Evolutionary conservation across 92 coral and sea anemone genomes (phyloP), one percentile per base, ranked within the genome.

Genomic region (Actinernus sp.): DNA sequence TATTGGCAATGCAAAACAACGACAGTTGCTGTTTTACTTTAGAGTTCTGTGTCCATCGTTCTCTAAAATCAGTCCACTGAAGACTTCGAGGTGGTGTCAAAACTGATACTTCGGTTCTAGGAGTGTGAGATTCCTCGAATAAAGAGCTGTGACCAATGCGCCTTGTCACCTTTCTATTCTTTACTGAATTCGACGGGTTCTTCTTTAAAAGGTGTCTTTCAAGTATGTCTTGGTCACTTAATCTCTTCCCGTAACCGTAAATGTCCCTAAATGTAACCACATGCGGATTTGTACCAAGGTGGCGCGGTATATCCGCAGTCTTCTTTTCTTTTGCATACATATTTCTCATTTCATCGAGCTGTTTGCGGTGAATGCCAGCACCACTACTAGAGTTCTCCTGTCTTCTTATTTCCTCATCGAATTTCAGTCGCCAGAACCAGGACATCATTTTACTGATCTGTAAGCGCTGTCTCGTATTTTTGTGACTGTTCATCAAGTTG

Each of bases 381-480:
- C 58, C 68, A 1, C 61, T 30, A 21, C 56, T 36, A 1, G 59
- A n/a, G 20, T 70, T 65, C 47, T 18, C 39, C 24, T 63, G 58
- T 14, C 22, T 49, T 11, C 81, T 62, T 49, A 53, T 81, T 46
- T 86, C 86, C 26, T 86, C 74, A 32, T 90, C 97, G 27, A 53
- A 90, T 53, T 81, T 81, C 38, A 67, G 56, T 14, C 97, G 74
- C 89, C 97, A 80, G 58, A 74, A 79, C 96, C 99, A 87, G 1
- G 96, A 91, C 99, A 95, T 95, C 10, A 83, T 71, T 61, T 92
- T 95, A 54, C 88, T 91, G 31, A 84, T 26, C 12, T 93, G 96
- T 23, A 95, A 74, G 5, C 89, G 83, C 51, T 91, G 85, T 60
- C 84, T 84, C 1, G 83, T 38, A 10, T 69, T 75, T 27, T 85